Conservation (phyloP, 2,797 vertebrate species). For the Fratercula arctica region DNA sequence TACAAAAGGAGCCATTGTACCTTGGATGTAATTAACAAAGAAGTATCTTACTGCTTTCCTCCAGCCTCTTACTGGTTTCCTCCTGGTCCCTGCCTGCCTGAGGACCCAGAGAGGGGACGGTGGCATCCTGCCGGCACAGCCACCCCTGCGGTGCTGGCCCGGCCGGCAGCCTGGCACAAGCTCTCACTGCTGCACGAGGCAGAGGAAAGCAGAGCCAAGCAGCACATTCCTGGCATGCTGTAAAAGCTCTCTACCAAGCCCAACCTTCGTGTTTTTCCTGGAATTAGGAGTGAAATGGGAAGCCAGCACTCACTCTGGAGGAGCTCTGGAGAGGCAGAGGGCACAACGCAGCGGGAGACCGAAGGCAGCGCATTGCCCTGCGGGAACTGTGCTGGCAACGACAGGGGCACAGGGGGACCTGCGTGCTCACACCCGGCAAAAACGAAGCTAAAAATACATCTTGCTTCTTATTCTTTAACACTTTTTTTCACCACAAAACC, state of each 20-base stretch:
- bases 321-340: conserved; percentile 13
- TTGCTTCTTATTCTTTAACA: not conserved
- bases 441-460: not conserved
- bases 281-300: conserved; percentile 30
- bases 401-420: not conserved
- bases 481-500: not conserved
- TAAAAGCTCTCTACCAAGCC: conserved; percentile 11
- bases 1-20: not conserved
- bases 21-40: not conserved
- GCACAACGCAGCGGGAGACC: not conserved
- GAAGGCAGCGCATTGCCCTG: not conserved
- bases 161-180: not conserved
- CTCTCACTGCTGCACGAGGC: conserved; percentile 17
- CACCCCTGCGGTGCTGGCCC: not conserved
- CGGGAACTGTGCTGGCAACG: not conserved
- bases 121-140: fast-evolving
- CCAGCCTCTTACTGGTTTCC: not conserved
- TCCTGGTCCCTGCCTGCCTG: not conserved
- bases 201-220: conserved; percentile 30
- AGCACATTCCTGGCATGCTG: conserved; percentile 59
- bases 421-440: not conserved
- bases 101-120: fast-evolving
- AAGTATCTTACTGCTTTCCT: not conserved
- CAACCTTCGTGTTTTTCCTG: conserved; percentile 60
- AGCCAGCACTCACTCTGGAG: conserved; percentile 42